Conservation (phyloP, 1,140 invertebrate species). For the Pogonomyrmex californicus region DNA sequence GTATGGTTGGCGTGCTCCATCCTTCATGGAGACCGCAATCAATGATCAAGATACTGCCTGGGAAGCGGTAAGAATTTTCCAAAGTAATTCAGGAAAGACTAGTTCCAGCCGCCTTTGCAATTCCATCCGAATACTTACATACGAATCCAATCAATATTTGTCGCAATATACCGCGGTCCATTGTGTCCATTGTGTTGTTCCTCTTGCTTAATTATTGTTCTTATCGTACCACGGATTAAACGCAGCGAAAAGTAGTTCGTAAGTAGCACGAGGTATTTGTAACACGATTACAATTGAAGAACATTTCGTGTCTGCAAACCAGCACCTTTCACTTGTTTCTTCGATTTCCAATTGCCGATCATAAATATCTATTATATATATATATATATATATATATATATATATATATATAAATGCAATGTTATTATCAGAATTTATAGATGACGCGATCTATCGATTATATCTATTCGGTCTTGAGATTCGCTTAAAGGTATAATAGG, state of each 20-base stretch:
- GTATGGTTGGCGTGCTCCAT: slow-evolving; percentile 84
- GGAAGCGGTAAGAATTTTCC: slow-evolving; percentile 32
- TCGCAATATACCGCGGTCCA: slow-evolving; percentile 80
- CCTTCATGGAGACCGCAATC: slow-evolving; percentile 85
- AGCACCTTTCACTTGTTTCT: background rate
- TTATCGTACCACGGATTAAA: slow-evolving; percentile 12
- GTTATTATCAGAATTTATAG: background rate
- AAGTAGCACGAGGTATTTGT: background rate
- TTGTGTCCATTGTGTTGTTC: slow-evolving; percentile 47
- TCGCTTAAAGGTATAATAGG: background rate
- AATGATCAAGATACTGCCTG: slow-evolving; percentile 84
- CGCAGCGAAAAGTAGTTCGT: background rate
- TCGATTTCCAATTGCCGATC: background rate
- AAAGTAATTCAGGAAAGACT: background rate
- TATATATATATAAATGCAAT: slow-evolving; percentile 27
- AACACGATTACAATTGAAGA: background rate
- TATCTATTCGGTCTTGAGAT: background rate
- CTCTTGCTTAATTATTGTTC: slow-evolving; percentile 27
- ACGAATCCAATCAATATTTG: slow-evolving; percentile 82
- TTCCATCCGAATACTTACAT: slow-evolving; percentile 80
- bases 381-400: too few species aligned
- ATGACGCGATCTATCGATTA: slow-evolving; percentile 4
- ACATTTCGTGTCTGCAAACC: background rate
- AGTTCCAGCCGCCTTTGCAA: background rate
- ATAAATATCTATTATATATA: background rate